Conservation (phyloP, 2,888 invertebrate genomes). For the Gryllus longicercus region DNA sequence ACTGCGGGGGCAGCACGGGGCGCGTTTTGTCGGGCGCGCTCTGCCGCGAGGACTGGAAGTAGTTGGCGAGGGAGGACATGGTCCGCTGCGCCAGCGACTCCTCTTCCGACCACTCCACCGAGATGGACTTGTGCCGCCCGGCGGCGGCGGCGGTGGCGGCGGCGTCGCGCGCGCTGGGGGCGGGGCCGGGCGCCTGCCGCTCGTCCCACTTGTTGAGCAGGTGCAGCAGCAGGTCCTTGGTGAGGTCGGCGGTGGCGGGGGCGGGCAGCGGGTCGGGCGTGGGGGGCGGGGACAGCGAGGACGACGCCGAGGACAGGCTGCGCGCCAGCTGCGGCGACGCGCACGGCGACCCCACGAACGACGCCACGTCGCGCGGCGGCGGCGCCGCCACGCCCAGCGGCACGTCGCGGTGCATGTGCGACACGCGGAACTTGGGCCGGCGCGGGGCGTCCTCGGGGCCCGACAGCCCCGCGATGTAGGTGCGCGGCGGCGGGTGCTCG, state of each 20-base stretch:
- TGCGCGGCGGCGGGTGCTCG: neutral
- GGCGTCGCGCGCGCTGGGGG: neutral
- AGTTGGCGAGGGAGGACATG: constrained; percentile 76
- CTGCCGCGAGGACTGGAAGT: constrained; percentile 60
- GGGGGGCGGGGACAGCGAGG: constrained; percentile 39
- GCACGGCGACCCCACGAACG: constrained; percentile 31
- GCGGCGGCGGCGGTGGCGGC: constrained; percentile 48
- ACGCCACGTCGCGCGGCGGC: constrained; percentile 20
- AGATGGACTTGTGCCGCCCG: constrained; percentile 60
- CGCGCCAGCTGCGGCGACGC: constrained; percentile 29
- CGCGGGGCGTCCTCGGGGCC: neutral
- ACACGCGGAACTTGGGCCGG: constrained; percentile 62
- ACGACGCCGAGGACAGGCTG: constrained; percentile 36
- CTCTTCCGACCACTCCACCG: constrained; percentile 70
- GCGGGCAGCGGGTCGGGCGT: constrained; percentile 37
- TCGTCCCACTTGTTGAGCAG: constrained; percentile 75
- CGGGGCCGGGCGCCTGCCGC: constrained; percentile 48
- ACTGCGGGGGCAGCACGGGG: constrained; percentile 51
- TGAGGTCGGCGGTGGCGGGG: constrained; percentile 42
- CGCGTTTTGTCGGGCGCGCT: constrained; percentile 45
- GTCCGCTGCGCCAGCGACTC: constrained; percentile 72
- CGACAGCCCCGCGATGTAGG: neutral
- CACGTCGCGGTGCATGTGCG: constrained; percentile 67
- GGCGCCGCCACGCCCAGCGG: constrained; percentile 57
- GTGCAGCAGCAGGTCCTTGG: constrained; percentile 72